Percentiles rank a stretch among this genome's conserved stretches.
phyloP scores from a whole-genome alignment of 2,797 vertebrate genomes.

The Rhinogobio ventralis region DNA sequence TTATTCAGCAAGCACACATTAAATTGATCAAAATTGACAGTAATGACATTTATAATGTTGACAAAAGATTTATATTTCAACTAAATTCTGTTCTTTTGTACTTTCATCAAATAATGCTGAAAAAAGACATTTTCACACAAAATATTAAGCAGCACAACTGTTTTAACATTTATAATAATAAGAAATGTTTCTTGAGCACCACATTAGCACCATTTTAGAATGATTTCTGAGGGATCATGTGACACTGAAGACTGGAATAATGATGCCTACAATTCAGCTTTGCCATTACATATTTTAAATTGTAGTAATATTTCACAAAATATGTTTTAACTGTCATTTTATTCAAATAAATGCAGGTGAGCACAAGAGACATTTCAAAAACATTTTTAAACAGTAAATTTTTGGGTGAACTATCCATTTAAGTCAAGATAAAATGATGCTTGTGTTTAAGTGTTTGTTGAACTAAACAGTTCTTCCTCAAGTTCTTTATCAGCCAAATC shows the following conservation, averaged over 20 bases:
- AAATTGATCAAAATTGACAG: neutral
- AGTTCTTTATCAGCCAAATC: neutral
- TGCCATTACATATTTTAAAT: neutral
- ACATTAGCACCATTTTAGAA: neutral
- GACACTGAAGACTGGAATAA: neutral
- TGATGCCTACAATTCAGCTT: too few species aligned
- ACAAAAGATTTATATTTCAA: neutral
- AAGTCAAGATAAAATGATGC: neutral
- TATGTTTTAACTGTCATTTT: neutral
- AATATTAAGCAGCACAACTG: neutral
- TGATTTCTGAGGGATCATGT: neutral
- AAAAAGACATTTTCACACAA: neutral
- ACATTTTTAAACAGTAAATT: neutral
- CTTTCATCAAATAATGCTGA: neutral
- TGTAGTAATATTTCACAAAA: neutral
- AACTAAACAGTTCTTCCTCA: slow-evolving; percentile 17
- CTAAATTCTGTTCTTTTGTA: neutral
- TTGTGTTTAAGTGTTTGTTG: neutral
- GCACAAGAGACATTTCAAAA: neutral
- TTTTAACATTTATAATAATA: neutral
- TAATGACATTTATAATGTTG: neutral
- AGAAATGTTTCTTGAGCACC: neutral
- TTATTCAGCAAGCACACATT: neutral
- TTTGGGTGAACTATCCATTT: neutral
- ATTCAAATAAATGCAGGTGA: neutral